These are phyloP conservation scores for Cyphomyrmex costatus DNA, from an alignment of 1,140 invertebrate species.

Conservation along the genomic window DNA sequence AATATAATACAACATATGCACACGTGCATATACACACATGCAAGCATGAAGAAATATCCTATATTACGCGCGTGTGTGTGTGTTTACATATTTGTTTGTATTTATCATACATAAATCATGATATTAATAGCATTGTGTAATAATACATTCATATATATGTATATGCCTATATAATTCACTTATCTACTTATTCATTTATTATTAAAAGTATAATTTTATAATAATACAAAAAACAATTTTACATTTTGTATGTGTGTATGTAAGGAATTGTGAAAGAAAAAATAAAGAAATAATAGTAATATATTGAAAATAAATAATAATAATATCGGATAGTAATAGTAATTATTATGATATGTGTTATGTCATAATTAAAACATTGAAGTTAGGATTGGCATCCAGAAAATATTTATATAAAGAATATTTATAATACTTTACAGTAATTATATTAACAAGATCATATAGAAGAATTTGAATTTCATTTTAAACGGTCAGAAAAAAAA, in stretches of 20 bases:
- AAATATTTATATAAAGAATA: slow-evolving; percentile 12
- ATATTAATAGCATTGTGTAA: not conserved
- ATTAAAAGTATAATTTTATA: slow-evolving; percentile 6
- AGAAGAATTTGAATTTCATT: too few relatives aligned
- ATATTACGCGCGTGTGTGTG: too few relatives aligned
- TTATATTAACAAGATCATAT: not conserved
- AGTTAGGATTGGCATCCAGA: not conserved
- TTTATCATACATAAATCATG: slow-evolving; percentile 10
- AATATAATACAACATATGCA: slow-evolving; percentile 2
- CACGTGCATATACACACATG: too few relatives aligned
- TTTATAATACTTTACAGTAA: slow-evolving; percentile 3
- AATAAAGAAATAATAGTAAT: not conserved
- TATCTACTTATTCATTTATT: slow-evolving; percentile 13
- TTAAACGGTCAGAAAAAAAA: not conserved
- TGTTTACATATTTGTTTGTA: slow-evolving; percentile 7
- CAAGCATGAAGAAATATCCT: not conserved
- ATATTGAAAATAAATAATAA: slow-evolving; percentile 17
- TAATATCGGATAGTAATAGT: not conserved
- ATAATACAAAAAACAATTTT: not conserved
- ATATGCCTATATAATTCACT: not conserved
- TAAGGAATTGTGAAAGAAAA: not conserved
- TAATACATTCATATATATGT: slow-evolving; percentile 5
- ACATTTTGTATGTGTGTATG: not conserved
- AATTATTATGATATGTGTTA: not conserved
- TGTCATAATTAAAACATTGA: not conserved